Conservation (phyloP, 2,888 invertebrate species). For the Brachynemurus nebulosus region DNA sequence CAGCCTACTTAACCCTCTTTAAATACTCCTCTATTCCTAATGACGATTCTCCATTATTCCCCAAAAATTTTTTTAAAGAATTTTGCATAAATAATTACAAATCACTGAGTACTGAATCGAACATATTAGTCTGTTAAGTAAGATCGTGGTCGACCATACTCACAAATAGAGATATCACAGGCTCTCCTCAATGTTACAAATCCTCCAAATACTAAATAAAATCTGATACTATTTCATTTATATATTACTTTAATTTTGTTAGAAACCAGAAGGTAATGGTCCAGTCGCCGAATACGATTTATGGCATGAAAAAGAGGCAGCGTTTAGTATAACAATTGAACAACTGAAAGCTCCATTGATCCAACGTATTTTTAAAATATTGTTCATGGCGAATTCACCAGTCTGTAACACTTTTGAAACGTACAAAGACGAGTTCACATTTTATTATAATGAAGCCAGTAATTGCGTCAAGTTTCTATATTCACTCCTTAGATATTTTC, state of each 20-base stretch:
- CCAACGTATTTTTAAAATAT: constrained; percentile 41
- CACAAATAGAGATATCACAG: not conserved
- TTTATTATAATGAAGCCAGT: constrained; percentile 54
- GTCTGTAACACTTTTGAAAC: constrained; percentile 43
- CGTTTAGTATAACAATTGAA: constrained; percentile 63
- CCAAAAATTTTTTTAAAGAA: no score
- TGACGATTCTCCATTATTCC: no score
- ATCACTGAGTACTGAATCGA: no score
- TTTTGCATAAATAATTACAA: no score
- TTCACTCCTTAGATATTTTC: constrained; percentile 59
- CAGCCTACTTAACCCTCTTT: no score
- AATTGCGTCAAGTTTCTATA: constrained; percentile 68
- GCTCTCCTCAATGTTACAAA: not conserved
- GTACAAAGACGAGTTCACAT: constrained; percentile 46
- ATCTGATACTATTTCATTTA: not conserved
- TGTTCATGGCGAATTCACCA: constrained; percentile 40
- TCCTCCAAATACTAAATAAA: not conserved
- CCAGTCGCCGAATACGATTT: constrained; percentile 76
- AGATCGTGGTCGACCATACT: no score
- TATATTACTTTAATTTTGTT: no score
- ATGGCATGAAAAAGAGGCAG: constrained; percentile 71
- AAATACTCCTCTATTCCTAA: no score
- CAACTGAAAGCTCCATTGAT: constrained; percentile 64
- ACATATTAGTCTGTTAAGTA: no score
- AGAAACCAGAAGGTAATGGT: constrained; percentile 53